Evolutionary conservation across 2,888 invertebrate species (phyloP).

Genomic region (Galerucella calmariensis): DNA sequence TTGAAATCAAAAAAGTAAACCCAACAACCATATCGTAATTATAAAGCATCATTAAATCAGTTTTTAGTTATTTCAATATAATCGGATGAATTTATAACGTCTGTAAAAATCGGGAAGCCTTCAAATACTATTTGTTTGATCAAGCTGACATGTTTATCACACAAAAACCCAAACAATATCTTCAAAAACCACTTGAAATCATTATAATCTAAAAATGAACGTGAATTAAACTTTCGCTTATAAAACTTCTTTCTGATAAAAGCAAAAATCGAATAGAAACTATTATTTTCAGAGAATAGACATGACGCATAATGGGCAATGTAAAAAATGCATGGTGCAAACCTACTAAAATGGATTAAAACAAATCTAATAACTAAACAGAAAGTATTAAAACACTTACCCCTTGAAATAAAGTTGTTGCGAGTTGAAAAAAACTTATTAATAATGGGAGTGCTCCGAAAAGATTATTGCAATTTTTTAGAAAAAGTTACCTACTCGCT

Average conservation of each 20-base stretch:
- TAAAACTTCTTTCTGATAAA: background rate
- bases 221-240: background rate
- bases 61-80: background rate
- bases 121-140: constrained; percentile 13
- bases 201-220: background rate
- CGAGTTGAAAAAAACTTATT: constrained; percentile 24
- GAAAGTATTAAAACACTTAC: constrained; percentile 20
- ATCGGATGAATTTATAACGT: background rate
- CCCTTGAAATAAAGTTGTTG: constrained; percentile 27
- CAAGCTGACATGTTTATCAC: constrained; percentile 22
- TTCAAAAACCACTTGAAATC: background rate
- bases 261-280: constrained; percentile 12
- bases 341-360: constrained; percentile 15
- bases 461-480: constrained; percentile 42
- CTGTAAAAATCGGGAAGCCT: constrained; percentile 2
- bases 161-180: constrained; percentile 15
- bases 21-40: background rate
- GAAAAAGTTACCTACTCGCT: constrained; percentile 67
- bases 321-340: constrained; percentile 35
- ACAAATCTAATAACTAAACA: constrained; percentile 17
- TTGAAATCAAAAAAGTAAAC: background rate
- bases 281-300: constrained; percentile 32
- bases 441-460: constrained; percentile 35
- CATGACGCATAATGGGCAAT: constrained; percentile 44
- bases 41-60: background rate